A percentile compares a stretch with the other conserved stretches of the same genome.
Evolutionary conservation across 2,113 vertebrate species (phyloP).

Genomic region (Labrus mixtus): DNA sequence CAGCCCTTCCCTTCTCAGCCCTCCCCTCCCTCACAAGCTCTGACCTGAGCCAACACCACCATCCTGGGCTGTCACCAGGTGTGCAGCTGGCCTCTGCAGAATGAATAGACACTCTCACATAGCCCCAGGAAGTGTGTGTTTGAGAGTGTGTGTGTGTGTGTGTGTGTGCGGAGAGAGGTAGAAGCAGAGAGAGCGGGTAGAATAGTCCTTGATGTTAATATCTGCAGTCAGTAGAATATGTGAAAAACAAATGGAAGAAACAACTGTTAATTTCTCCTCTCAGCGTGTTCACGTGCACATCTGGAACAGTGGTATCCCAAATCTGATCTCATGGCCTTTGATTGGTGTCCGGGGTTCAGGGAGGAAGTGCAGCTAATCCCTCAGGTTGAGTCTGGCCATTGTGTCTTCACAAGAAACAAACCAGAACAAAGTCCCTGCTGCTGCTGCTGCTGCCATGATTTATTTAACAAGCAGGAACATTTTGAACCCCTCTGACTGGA

Average conservation of each 20-base stretch:
- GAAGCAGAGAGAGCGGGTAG: conserved; percentile 28
- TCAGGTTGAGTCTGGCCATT: conserved; percentile 52
- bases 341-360: conserved; percentile 29
- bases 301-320: conserved; percentile 10
- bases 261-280: conserved; percentile 39
- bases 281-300: conserved; percentile 17
- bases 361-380: conserved; percentile 52
- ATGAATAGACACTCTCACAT: conserved; percentile 79
- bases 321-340: conserved; percentile 39
- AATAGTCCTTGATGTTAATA: conserved; percentile 43
- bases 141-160: conserved; percentile 50
- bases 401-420: conserved; percentile 51
- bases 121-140: conserved; percentile 60
- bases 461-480: conserved; percentile 65
- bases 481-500: conserved; percentile 56
- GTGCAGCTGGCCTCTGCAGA: conserved; percentile 72
- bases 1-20: neutral
- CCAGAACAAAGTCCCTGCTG: conserved; percentile 25
- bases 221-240: conserved; percentile 50
- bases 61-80: conserved; percentile 78
- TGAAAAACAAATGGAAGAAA: conserved; percentile 64
- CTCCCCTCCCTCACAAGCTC: conserved; percentile 21
- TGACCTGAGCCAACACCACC: conserved; percentile 76
- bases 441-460: conserved; percentile 47
- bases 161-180: conserved; percentile 45